Evolutionary conservation across 2,797 vertebrate genomes (phyloP).

Genomic region (Coccyzus lansbergi): DNA sequence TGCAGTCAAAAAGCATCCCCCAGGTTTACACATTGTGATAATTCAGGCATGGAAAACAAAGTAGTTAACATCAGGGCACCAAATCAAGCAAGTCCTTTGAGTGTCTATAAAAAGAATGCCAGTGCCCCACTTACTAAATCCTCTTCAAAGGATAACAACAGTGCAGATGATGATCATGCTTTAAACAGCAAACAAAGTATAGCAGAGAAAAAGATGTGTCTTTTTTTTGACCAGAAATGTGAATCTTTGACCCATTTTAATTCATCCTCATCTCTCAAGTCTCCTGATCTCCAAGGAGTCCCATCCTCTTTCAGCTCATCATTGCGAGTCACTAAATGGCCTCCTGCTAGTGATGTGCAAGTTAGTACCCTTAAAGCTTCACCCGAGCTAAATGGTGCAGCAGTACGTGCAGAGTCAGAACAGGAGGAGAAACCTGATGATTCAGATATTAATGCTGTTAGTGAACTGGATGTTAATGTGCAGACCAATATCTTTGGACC

Average conservation of each 20-base stretch:
- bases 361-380: neutral
- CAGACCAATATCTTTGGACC: conserved; percentile 87
- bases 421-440: conserved; percentile 64
- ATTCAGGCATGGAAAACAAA: neutral
- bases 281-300: neutral
- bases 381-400: neutral
- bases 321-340: conserved; percentile 25
- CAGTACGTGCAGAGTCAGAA: neutral
- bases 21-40: conserved; percentile 32
- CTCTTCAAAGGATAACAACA: conserved; percentile 26
- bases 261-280: neutral
- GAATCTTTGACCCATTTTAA: neutral
- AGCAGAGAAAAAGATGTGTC: neutral
- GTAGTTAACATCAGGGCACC: neutral
- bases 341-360: neutral
- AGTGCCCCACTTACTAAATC: neutral
- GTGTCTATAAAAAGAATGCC: conserved; percentile 36
- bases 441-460: neutral
- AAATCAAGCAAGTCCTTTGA: conserved; percentile 14
- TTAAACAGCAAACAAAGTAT: conserved; percentile 25
- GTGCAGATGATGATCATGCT: conserved; percentile 12
- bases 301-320: neutral
- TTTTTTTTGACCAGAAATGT: neutral
- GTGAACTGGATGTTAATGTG: conserved; percentile 52
- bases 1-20: conserved; percentile 13